Percentiles rank a stretch among this genome's conserved stretches.
Conservation (phyloP, 2,888 invertebrate species). For the Tenthredo distinguenda region DNA sequence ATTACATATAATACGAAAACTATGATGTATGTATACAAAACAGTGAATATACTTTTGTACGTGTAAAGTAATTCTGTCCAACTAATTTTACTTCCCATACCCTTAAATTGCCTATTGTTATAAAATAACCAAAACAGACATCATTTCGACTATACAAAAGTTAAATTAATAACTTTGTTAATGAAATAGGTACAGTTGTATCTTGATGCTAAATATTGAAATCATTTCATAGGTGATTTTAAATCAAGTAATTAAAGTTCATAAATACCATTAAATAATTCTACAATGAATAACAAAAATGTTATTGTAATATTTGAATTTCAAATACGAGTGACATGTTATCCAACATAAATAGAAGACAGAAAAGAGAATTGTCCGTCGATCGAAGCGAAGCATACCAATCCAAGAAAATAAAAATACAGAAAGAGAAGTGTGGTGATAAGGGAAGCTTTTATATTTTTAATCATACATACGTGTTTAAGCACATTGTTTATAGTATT, state of each 20-base stretch:
- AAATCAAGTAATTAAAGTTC: not conserved
- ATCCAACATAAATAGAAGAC: not conserved
- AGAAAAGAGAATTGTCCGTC: not conserved
- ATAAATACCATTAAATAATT: not conserved
- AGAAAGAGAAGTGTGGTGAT: slow-evolving; percentile 21
- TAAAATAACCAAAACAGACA: not conserved
- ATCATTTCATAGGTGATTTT: not conserved
- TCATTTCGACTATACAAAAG: too few relatives aligned
- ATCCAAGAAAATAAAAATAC: not conserved
- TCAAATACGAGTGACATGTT: not conserved
- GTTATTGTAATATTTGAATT: not conserved
- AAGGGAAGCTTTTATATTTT: slow-evolving; percentile 64
- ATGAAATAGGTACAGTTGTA: too few relatives aligned
- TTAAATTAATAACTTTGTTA: too few relatives aligned
- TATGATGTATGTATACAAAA: slow-evolving; percentile 15
- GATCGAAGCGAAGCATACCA: slow-evolving; percentile 2
- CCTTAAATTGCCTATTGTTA: not conserved
- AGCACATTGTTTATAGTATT: slow-evolving; percentile 64
- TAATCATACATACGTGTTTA: slow-evolving; percentile 64
- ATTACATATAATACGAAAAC: not conserved
- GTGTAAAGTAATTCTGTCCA: not conserved
- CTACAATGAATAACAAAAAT: not conserved
- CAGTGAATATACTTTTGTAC: slow-evolving; percentile 38
- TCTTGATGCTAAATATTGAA: not conserved
- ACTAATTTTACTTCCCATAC: not conserved